These are phyloP conservation scores for Corythaixoides concolor DNA, from an alignment of 2,113 vertebrate species.

Conservation along the genomic window DNA sequence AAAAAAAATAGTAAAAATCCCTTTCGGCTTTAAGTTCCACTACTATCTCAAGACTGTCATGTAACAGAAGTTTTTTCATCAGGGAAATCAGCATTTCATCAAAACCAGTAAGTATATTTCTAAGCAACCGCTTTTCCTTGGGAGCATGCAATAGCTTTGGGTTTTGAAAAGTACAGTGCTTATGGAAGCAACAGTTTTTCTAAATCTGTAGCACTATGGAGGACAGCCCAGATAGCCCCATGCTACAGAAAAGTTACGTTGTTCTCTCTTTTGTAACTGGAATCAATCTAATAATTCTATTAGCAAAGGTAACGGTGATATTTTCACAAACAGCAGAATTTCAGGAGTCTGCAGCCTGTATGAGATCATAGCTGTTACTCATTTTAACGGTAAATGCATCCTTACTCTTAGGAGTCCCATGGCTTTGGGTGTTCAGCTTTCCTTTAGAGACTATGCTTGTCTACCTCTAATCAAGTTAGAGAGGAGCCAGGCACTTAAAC, in stretches of 20 bases:
- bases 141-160: neutral
- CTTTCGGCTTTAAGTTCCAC: neutral
- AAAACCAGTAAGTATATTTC: conserved; percentile 51
- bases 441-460: neutral
- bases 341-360: neutral
- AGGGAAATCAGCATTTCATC: neutral
- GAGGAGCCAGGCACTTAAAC: neutral
- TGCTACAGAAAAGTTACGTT: neutral
- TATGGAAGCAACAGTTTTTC: neutral
- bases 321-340: neutral
- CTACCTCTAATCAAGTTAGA: neutral
- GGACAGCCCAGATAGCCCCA: neutral
- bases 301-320: neutral
- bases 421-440: neutral
- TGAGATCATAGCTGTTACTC: neutral
- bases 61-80: neutral
- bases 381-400: neutral
- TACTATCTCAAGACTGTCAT: neutral
- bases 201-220: neutral
- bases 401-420: neutral
- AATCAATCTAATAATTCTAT: neutral
- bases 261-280: neutral
- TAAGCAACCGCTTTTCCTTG: neutral
- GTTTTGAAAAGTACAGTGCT: neutral
- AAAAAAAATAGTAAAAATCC: neutral